Percentiles rank a stretch among this genome's conserved stretches.
Conservation (phyloP, 2,113 vertebrate genomes). For the Boleophthalmus pectinirostris region DNA sequence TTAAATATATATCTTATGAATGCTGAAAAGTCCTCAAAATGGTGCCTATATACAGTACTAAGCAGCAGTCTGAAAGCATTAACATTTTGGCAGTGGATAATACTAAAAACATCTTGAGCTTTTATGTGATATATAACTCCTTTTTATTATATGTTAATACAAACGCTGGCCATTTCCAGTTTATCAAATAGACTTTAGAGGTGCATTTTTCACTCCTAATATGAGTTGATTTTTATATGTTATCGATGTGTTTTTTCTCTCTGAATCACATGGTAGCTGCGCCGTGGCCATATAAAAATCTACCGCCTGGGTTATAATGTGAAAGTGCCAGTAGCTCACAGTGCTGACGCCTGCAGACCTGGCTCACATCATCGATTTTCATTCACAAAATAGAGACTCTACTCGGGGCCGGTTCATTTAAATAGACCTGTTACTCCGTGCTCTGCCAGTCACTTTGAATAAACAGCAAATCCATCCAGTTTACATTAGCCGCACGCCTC, state of each 20-base stretch:
- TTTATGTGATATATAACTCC: neutral
- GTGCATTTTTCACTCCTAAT: neutral
- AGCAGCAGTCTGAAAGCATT: too few relatives aligned
- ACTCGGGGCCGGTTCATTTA: neutral
- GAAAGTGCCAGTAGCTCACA: neutral
- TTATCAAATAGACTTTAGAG: neutral
- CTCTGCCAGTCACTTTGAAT: neutral
- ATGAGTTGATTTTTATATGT: neutral
- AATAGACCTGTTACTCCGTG: neutral
- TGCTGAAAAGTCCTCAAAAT: too few relatives aligned
- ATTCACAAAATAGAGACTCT: neutral
- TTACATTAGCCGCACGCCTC: neutral
- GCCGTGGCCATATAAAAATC: neutral
- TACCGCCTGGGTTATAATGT: neutral
- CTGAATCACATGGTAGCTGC: constrained; percentile 15
- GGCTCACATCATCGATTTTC: neutral
- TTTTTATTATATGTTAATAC: too few relatives aligned
- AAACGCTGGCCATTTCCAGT: neutral
- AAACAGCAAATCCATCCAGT: neutral
- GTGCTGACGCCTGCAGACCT: neutral
- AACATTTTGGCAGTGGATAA: too few relatives aligned
- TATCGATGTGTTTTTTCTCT: neutral
- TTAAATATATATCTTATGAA: too few relatives aligned
- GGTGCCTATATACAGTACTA: too few relatives aligned
- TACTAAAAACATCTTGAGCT: too few relatives aligned